These are phyloP conservation scores for Muschampia plurimacula DNA, from an alignment of 2,888 invertebrate species.

Conservation along the genomic window DNA sequence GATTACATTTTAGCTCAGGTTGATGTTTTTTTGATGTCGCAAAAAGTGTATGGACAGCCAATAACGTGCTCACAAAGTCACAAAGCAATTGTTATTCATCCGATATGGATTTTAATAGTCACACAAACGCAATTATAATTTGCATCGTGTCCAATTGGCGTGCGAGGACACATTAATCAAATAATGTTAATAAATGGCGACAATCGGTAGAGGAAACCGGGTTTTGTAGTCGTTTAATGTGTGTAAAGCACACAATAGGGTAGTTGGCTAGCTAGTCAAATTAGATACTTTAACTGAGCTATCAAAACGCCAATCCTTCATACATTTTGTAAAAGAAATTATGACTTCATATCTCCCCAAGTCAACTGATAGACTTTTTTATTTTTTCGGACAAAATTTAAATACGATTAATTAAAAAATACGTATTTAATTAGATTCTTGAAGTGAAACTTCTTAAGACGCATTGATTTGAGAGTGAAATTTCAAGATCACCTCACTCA, in stretches of 20 bases:
- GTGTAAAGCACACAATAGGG: background rate
- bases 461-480: too few species aligned
- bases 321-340: too few species aligned
- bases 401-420: too few species aligned
- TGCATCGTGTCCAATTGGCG: slow-evolving; percentile 25
- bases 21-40: background rate
- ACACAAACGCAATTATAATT: slow-evolving; percentile 31
- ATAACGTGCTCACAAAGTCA: slow-evolving; percentile 6
- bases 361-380: too few species aligned
- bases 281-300: too few species aligned
- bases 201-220: slow-evolving; percentile 14
- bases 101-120: slow-evolving; percentile 20
- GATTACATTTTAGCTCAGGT: background rate
- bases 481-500: too few species aligned
- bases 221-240: background rate
- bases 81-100: slow-evolving; percentile 12
- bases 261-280: too few species aligned
- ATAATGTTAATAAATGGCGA: slow-evolving; percentile 7
- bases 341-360: too few species aligned
- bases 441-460: too few species aligned
- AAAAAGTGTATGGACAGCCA: slow-evolving; percentile 17
- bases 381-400: too few species aligned
- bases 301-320: too few species aligned
- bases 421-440: too few species aligned
- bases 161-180: slow-evolving; percentile 27